A percentile compares a stretch with the other conserved stretches of the same genome.
Conservation (phyloP, 2,888 invertebrate species). For the Nycteola revayana region DNA sequence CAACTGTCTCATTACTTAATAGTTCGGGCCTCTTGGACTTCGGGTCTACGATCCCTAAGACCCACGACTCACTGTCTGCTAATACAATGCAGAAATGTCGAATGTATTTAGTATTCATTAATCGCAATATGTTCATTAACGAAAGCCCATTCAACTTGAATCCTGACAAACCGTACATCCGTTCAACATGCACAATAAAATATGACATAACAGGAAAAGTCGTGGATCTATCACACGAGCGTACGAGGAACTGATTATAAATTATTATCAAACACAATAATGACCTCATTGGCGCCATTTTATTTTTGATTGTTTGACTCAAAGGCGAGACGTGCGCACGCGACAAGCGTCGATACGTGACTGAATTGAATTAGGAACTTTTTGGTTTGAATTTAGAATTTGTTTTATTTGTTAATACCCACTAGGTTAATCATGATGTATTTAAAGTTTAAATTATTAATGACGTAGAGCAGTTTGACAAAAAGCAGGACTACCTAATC, state of each 20-base stretch:
- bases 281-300: slow-evolving; percentile 51
- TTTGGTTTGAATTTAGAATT: slow-evolving; percentile 16
- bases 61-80: too few relatives aligned
- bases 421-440: too few relatives aligned
- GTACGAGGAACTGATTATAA: slow-evolving; percentile 47
- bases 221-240: slow-evolving; percentile 50
- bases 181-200: slow-evolving; percentile 29
- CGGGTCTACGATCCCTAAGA: too few relatives aligned
- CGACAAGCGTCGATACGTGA: slow-evolving; percentile 41
- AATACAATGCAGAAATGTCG: too few relatives aligned
- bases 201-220: slow-evolving; percentile 40
- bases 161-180: slow-evolving; percentile 24
- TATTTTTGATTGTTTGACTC: slow-evolving; percentile 53
- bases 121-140: too few relatives aligned
- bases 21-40: too few relatives aligned
- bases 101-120: too few relatives aligned
- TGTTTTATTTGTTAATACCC: too few relatives aligned
- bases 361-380: slow-evolving; percentile 23
- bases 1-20: too few relatives aligned
- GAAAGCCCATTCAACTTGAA: neutral
- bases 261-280: slow-evolving; percentile 43
- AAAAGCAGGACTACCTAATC: too few relatives aligned
- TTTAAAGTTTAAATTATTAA: too few relatives aligned
- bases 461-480: too few relatives aligned
- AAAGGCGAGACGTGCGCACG: slow-evolving; percentile 51